Conservation (phyloP, 2,797 vertebrate species). For the Oceanodroma leucorhoa region DNA sequence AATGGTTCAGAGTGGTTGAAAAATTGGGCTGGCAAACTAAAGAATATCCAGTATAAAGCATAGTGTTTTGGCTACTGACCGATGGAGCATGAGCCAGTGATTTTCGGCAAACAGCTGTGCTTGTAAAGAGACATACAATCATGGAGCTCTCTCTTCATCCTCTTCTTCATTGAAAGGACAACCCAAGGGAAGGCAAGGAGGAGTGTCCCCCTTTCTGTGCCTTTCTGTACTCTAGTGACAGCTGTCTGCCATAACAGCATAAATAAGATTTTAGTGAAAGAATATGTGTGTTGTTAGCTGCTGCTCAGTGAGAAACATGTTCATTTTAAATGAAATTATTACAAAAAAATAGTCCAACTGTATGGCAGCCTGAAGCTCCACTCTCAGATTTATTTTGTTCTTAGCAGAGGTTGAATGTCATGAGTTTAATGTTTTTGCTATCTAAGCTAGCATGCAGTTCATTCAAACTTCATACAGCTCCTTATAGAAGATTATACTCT, state of each 20-base stretch:
- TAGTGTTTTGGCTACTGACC: not conserved
- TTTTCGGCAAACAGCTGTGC: not conserved
- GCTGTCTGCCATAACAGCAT: not conserved
- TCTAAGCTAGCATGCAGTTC: not conserved
- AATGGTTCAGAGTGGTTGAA: not conserved
- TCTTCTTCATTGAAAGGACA: not conserved
- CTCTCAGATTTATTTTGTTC: not conserved
- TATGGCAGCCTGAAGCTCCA: not conserved
- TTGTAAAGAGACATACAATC: not conserved
- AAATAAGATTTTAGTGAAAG: not conserved
- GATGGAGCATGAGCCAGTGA: accelerated
- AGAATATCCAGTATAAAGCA: not conserved
- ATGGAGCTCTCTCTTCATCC: not conserved
- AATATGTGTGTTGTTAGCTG: not conserved
- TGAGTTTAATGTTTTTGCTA: not conserved
- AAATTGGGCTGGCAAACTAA: not conserved
- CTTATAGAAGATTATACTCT: not conserved
- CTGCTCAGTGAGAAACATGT: not conserved
- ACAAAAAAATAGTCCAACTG: not conserved
- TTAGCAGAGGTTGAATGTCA: not conserved
- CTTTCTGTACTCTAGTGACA: not conserved
- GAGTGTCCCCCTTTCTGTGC: not conserved
- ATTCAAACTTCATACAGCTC: not conserved
- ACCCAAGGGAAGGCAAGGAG: not conserved
- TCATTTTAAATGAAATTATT: not conserved